Evolutionary conservation across 2,113 vertebrate species (phyloP).

Genomic region (Emydura subglobosa): DNA sequence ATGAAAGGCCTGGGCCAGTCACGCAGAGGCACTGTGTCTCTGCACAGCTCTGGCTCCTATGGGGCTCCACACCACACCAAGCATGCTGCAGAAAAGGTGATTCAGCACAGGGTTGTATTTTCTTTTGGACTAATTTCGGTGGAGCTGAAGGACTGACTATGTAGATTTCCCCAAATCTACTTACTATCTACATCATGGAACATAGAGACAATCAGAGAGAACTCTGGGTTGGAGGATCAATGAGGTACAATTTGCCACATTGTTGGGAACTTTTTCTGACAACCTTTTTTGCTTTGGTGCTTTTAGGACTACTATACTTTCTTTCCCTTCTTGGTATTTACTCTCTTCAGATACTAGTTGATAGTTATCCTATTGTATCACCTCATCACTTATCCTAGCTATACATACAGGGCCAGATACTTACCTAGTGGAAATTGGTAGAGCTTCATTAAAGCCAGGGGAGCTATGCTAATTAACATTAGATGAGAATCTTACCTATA

Average conservation of each 20-base stretch:
- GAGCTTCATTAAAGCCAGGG: background rate
- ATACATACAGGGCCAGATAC: background rate
- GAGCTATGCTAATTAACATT: background rate
- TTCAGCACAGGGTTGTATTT: background rate
- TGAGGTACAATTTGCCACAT: background rate
- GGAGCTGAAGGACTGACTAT: background rate
- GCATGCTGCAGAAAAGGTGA: background rate
- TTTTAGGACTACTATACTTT: background rate
- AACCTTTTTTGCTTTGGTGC: background rate
- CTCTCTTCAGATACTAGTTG: background rate
- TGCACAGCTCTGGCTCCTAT: background rate
- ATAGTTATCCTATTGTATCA: background rate
- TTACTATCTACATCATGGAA: background rate
- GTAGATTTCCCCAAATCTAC: background rate
- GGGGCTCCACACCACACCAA: background rate
- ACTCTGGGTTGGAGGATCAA: background rate
- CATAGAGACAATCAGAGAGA: background rate
- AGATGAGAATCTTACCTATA: conserved; percentile 32
- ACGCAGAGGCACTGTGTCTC: background rate
- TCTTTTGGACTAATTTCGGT: background rate
- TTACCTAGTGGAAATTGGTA: background rate
- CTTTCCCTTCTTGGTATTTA: background rate
- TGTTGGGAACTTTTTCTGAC: background rate
- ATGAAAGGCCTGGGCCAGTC: background rate
- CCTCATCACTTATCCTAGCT: conserved; percentile 5